These are phyloP conservation scores for Drosophila repleta DNA, from an alignment of 1,140 invertebrate genomes.

Conservation along the genomic window DNA sequence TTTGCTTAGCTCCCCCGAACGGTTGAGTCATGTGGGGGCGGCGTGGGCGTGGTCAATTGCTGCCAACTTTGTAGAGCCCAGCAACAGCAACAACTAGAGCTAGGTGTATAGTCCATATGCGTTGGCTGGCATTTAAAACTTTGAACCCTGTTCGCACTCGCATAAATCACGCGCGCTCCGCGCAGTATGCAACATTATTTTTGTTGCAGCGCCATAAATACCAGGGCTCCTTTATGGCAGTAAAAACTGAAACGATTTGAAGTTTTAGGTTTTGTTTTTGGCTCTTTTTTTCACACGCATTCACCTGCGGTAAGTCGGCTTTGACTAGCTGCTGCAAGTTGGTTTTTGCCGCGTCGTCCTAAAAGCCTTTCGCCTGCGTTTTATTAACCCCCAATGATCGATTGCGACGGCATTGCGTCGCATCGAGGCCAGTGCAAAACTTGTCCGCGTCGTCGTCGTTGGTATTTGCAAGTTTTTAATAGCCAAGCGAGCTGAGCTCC, in stretches of 20 bases:
- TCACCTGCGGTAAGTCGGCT: slow-evolving; percentile 33
- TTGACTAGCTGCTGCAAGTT: slow-evolving; percentile 22
- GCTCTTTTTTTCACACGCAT: slow-evolving; percentile 23
- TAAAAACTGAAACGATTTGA: slow-evolving; percentile 53
- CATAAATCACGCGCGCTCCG: slow-evolving; percentile 54
- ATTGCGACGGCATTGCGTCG: slow-evolving; percentile 49
- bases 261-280: slow-evolving; percentile 12
- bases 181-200: slow-evolving; percentile 56
- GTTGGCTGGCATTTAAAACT: slow-evolving; percentile 55
- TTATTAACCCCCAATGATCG: slow-evolving; percentile 61
- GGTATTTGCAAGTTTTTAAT: slow-evolving; percentile 37
- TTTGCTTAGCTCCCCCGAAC: slow-evolving; percentile 23
- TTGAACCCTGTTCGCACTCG: slow-evolving; percentile 42
- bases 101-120: slow-evolving; percentile 20
- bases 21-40: slow-evolving; percentile 9
- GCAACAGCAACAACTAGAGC: slow-evolving; percentile 2
- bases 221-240: slow-evolving; percentile 48
- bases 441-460: slow-evolving; percentile 12
- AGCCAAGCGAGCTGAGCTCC: slow-evolving; percentile 11
- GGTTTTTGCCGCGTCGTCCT: slow-evolving; percentile 25
- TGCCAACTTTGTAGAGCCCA: slow-evolving; percentile 25
- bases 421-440: slow-evolving; percentile 30
- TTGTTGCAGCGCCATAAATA: slow-evolving; percentile 49
- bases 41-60: background rate
- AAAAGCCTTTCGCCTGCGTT: slow-evolving; percentile 34